Percentiles rank a stretch among this genome's conserved stretches.
phyloP scores from a whole-genome alignment of 1,140 invertebrate species.

The Harpegnathos saltator region DNA sequence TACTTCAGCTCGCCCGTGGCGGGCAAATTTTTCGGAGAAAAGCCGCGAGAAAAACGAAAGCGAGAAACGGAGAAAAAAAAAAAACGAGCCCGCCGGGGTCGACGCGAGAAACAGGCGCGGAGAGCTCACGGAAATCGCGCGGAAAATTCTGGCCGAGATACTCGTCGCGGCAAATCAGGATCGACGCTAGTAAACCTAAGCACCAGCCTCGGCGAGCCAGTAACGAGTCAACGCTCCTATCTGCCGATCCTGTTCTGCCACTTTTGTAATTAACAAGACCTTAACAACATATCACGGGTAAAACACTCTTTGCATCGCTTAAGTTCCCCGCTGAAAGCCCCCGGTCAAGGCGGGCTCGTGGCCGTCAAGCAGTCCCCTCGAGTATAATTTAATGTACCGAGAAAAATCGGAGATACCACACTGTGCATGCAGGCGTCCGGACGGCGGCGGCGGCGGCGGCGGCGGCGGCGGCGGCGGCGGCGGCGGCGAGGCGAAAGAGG shows the following conservation, averaged over 20 bases:
- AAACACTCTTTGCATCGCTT: constrained; percentile 55
- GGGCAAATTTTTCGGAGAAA: too few species aligned
- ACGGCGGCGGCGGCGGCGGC: constrained; percentile 1
- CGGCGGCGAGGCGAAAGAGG: constrained; percentile 42
- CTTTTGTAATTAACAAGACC: constrained; percentile 75
- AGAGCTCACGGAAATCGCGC: background rate
- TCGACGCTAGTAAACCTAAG: background rate
- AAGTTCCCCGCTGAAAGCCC: constrained; percentile 54
- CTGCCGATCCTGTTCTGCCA: constrained; percentile 69
- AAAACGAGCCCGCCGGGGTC: background rate
- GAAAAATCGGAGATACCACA: constrained; percentile 63
- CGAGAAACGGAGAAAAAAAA: too few species aligned
- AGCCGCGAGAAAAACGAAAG: too few species aligned
- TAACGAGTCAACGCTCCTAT: constrained; percentile 49
- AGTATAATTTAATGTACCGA: constrained; percentile 66
- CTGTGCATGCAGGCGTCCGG: constrained; percentile 18
- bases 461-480: background rate
- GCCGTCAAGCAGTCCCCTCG: constrained; percentile 44
- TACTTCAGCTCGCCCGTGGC: too few species aligned
- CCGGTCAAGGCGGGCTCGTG: constrained; percentile 50
- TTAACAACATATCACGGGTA: constrained; percentile 68
- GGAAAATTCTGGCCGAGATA: constrained; percentile 30
- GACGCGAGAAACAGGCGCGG: background rate
- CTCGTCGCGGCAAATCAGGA: constrained; percentile 2
- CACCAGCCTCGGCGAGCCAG: background rate